Evolutionary conservation across 2,888 invertebrate species (phyloP), one percentile per base, ranked within the genome.

Genomic region (Lottia gigantea): DNA sequence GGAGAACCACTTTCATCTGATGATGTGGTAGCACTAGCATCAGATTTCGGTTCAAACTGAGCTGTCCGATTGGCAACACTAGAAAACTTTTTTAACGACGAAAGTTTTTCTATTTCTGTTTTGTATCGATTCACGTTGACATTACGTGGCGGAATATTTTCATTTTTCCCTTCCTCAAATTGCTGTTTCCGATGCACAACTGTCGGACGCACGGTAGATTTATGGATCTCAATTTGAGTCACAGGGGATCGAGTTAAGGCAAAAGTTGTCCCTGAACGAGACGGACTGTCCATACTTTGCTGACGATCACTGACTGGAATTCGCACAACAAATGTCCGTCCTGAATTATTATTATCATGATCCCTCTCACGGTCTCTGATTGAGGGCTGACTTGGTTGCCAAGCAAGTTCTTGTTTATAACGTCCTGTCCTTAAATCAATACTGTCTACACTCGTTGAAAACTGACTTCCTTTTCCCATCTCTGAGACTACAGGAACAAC

Each of bases 41-140:
- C 74, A 12, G 74, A 72, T 49, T 80, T 81, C 64, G 68, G 67
- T 74, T 89, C 88, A 81, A 87, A 88, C 23, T 82, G 82, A 16
- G 88, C 87, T 14, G 87, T 78, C 11, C 88, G 78, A 23, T 80
- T 73, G 8, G 86, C 83, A 19, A 89, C 85, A 68, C 86, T 85
- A 23, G 84, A 85, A 66, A 84, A 84, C 65, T 84, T 85, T 72
- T 80, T 83, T 74, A 75, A 94, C 92, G 82, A 78, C 1, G 82
- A 78, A n/a, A 84, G 78, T 75, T 83, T 83, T 65, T 84, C 80
- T 55, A 85, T 79, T 73, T 85, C 85, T 19, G 82, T 79, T 78
- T 80, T 83, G 67, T 79, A 82, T n/a, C 83, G 74, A 67, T 79
- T 80, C n/a, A 70, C 66, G 19, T 74, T 66, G 11, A 61, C 62